These are phyloP conservation scores for Acyrthosiphon pisum DNA, from an alignment of 1,140 invertebrate species.

Conservation along the genomic window DNA sequence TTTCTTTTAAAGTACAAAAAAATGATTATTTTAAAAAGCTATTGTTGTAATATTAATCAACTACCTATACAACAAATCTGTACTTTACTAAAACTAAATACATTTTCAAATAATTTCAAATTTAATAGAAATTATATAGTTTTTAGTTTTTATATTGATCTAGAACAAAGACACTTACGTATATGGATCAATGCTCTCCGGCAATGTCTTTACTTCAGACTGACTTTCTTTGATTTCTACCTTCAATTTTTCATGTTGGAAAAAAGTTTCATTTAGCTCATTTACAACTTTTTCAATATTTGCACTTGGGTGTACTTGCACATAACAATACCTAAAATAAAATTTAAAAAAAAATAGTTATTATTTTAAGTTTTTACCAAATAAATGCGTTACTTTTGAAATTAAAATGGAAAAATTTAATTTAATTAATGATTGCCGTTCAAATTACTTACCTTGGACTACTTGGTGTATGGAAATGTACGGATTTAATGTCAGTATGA, in stretches of 20 bases:
- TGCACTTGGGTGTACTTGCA: conserved; percentile 68
- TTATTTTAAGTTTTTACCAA: neutral
- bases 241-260: conserved; percentile 68
- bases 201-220: conserved; percentile 68
- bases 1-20: neutral
- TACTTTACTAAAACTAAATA: neutral
- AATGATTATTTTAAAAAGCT: neutral
- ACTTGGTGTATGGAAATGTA: conserved; percentile 71
- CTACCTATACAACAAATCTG: neutral
- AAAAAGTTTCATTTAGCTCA: conserved; percentile 69
- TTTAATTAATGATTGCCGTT: neutral
- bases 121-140: neutral
- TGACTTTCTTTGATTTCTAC: conserved; percentile 71
- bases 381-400: neutral
- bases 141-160: neutral
- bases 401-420: neutral
- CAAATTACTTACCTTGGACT: conserved; percentile 64
- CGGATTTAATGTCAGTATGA: conserved; percentile 70
- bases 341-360: neutral
- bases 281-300: conserved; percentile 69
- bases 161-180: conserved; percentile 62
- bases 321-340: conserved; percentile 68
- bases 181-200: conserved; percentile 73
- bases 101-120: neutral
- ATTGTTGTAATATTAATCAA: neutral